These are phyloP conservation scores for Phyllotis vaccarum DNA, from an alignment of 2,797 vertebrate species.

Conservation along the genomic window DNA sequence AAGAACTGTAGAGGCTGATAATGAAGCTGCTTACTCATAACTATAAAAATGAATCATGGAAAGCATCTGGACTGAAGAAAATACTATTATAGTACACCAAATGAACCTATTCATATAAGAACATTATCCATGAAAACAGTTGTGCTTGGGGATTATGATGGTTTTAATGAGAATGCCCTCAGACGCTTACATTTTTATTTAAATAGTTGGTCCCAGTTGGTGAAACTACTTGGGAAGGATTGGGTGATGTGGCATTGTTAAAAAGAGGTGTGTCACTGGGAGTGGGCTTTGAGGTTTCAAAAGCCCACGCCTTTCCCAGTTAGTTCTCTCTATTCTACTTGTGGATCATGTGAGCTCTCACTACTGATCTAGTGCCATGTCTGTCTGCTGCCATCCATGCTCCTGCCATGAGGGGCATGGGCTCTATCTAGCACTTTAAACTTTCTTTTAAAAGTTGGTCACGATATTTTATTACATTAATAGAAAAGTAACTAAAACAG, in stretches of 20 bases:
- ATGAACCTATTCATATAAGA: neutral
- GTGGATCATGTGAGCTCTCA: neutral
- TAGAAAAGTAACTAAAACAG: neutral
- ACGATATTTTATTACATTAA: neutral
- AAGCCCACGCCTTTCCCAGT: neutral
- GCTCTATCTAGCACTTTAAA: neutral
- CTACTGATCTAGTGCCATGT: neutral
- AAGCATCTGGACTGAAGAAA: slow-evolving; percentile 29
- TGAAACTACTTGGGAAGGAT: neutral
- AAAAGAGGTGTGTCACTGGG: neutral
- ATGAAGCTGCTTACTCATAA: slow-evolving; percentile 1
- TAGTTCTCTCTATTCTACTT: neutral
- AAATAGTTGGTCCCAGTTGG: neutral
- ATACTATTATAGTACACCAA: neutral
- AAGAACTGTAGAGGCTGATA: neutral
- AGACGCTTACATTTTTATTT: neutral
- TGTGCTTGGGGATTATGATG: neutral
- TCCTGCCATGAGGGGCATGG: neutral
- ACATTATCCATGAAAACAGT: neutral
- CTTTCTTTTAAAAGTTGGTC: neutral
- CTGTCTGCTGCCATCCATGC: neutral
- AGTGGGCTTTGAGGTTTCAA: neutral
- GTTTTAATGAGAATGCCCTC: neutral
- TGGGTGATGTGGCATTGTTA: neutral
- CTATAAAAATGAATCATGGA: neutral